A percentile compares a stretch with the other conserved stretches of the same genome.
phyloP scores from a whole-genome alignment of 2,113 vertebrate genomes.

The Chionodraco myersi region DNA sequence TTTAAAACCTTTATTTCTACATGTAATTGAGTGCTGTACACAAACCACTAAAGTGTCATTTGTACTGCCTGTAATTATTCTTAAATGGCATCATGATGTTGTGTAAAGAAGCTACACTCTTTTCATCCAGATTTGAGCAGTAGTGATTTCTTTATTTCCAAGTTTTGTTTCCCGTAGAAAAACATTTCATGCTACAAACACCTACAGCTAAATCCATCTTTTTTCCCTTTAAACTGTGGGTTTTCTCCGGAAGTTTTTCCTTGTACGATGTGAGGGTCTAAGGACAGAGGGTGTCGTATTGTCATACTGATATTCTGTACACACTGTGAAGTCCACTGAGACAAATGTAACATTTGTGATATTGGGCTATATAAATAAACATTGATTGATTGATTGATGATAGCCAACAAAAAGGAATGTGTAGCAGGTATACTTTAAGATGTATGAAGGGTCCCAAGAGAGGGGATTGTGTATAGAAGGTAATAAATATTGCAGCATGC shows the following conservation, averaged over 20 bases:
- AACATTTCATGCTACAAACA: constrained; percentile 4
- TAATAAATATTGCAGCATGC: constrained; percentile 35
- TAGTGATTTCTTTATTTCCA: not conserved
- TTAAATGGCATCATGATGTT: constrained; percentile 1
- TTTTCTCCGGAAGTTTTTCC: no score
- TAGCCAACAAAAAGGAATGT: constrained; percentile 1
- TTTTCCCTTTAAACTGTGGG: no score
- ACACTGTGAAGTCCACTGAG: no score
- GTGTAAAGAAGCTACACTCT: not conserved
- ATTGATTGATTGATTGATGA: no score
- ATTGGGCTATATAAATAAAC: no score
- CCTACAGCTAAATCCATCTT: not conserved
- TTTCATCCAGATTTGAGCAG: not conserved
- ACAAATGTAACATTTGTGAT: no score
- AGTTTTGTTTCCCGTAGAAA: not conserved
- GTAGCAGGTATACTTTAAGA: constrained; percentile 8
- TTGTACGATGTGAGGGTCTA: no score
- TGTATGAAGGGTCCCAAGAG: not conserved
- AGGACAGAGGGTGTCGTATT: no score
- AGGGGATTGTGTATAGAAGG: not conserved
- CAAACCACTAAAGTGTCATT: not conserved
- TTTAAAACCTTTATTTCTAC: not conserved
- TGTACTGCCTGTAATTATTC: not conserved
- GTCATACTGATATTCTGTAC: no score
- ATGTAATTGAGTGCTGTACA: not conserved